Base-by-base conservation (phyloP, 2,113 vertebrate species). In the Gymnarchus niloticus region DNA sequence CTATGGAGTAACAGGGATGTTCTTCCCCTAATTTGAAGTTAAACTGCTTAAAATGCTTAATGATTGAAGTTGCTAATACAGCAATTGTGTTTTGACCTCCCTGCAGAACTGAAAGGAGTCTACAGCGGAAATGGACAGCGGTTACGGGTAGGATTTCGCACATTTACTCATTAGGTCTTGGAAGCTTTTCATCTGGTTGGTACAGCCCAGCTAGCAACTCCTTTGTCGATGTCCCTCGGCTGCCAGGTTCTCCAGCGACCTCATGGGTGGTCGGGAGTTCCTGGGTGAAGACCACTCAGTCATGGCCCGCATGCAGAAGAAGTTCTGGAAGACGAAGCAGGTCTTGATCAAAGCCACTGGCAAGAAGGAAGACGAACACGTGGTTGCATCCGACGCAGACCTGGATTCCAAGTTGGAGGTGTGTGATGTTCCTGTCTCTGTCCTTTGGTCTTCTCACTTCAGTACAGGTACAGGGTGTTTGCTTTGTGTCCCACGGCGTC, bases 301-400 rank as follows among this genome's bases (percentile, higher is more conserved):
- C 59, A 94, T 96, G 88, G 93, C 94, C 23, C 96, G 95, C 92
- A 95, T 94, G 93, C 95, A 96, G 89, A 95, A 96, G 90, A 97
- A 96, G 90, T 96, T 95, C 65, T 96, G 95, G 95, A 96, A 97
- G 92, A 94, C 91, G 21, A 96, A 96, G 85, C 93, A 97, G 92
- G 94, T 92, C 54, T 91, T 98, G 78, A 96, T 95, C 88, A 95
- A 96, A 91, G 96, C 95, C 86, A 96, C 96, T 0, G 96, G 96
- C 28, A 97, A 97, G 89, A 97, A 96, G 87, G 93, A 97, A 90
- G 95, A 96, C 37, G 94, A 96, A 56, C 92, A 94, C 10, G 92
- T 95, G 83, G 94, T 95, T 90, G 95, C 93, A 0, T 96, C 95
- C 0, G 95, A 97, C 1, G 95, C 95, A 0, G 95, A 97, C 56